phyloP scores from a whole-genome alignment of 1,140 invertebrate genomes.

The Globodera rostochiensis region DNA sequence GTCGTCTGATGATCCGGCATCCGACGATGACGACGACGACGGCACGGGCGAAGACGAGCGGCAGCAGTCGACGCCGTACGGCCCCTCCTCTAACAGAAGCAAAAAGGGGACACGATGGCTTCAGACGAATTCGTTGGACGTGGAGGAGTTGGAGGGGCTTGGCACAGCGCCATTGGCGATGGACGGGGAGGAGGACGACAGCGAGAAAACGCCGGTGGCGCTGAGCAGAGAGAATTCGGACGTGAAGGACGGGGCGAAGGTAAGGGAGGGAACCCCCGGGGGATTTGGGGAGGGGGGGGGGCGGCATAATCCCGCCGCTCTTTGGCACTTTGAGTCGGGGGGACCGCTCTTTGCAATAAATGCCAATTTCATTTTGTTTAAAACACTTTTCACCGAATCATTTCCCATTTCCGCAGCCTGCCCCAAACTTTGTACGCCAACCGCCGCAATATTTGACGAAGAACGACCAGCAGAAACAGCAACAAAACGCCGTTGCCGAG shows the following conservation, averaged over 20 bases:
- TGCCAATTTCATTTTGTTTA: no score
- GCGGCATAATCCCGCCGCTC: not conserved
- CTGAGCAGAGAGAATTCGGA: constrained; percentile 51
- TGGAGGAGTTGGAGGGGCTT: not conserved
- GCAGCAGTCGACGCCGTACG: not conserved
- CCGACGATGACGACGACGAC: constrained; percentile 21
- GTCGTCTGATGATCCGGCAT: constrained; percentile 4
- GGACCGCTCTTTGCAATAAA: no score
- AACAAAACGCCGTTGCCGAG: not conserved
- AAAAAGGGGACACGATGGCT: not conserved
- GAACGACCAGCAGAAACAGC: not conserved
- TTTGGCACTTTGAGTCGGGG: no score
- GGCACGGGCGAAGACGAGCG: not conserved
- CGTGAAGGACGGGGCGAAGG: constrained; percentile 34
- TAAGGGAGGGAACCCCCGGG: not conserved
- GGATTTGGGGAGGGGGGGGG: no score
- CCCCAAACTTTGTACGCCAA: not conserved
- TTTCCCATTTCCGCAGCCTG: not conserved
- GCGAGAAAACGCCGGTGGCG: constrained; percentile 29
- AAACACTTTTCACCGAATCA: no score
- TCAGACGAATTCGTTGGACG: constrained; percentile 18
- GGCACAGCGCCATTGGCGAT: not conserved
- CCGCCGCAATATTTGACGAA: not conserved
- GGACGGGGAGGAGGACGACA: constrained; percentile 3
- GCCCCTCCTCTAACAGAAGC: not conserved